These are phyloP conservation scores for Nowickia ferox DNA, from an alignment of 2,888 invertebrate genomes.

Conservation along the genomic window DNA sequence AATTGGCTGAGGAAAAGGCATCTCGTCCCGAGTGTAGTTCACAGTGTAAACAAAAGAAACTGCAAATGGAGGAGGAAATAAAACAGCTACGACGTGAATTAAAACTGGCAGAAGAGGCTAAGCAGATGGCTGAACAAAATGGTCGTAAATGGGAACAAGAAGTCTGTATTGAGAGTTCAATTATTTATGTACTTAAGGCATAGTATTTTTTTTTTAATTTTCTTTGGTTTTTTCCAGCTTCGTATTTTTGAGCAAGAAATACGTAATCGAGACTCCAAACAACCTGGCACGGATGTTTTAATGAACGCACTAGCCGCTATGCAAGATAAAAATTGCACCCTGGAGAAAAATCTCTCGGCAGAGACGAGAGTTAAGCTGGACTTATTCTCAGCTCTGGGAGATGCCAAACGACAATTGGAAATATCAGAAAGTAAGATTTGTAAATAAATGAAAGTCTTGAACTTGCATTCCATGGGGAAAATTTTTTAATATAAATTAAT, in stretches of 20 bases:
- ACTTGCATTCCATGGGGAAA: neutral
- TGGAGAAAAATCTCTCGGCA: slow-evolving; percentile 96
- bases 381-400: slow-evolving; percentile 97
- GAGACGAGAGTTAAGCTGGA: slow-evolving; percentile 99
- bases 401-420: slow-evolving; percentile 95
- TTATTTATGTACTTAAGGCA: neutral
- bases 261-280: slow-evolving; percentile 81
- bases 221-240: slow-evolving; percentile 75
- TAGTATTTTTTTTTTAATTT: neutral
- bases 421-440: slow-evolving; percentile 90
- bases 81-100: slow-evolving; percentile 87
- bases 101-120: slow-evolving; percentile 87
- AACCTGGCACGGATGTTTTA: slow-evolving; percentile 88
- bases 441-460: neutral
- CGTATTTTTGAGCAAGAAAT: slow-evolving; percentile 82
- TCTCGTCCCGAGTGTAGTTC: slow-evolving; percentile 87
- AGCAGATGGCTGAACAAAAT: slow-evolving; percentile 83
- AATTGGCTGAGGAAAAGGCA: slow-evolving; percentile 84
- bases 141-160: slow-evolving; percentile 82
- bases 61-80: slow-evolving; percentile 88
- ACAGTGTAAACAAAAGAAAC: slow-evolving; percentile 86
- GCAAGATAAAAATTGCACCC: slow-evolving; percentile 95
- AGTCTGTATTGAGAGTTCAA: slow-evolving; percentile 73
- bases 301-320: slow-evolving; percentile 91
- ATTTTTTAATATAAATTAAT: neutral